phyloP scores from a whole-genome alignment of 2,113 vertebrate species.

The Vimba vimba region DNA sequence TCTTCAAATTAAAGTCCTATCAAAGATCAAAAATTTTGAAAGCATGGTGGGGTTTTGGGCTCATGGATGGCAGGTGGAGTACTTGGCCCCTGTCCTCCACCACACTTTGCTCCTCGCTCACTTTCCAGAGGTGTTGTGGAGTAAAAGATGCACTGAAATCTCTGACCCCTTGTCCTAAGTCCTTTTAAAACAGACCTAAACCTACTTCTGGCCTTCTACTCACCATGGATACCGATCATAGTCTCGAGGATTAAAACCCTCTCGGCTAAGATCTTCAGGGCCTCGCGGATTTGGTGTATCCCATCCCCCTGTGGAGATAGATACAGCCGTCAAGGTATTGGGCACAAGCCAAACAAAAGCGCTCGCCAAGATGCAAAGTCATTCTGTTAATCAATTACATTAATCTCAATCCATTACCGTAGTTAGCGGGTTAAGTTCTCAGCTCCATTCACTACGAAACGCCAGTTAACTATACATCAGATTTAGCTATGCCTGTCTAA shows the following conservation, averaged over 20 bases:
- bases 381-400: conserved; percentile 62
- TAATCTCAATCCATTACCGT: conserved; percentile 69
- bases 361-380: conserved; percentile 74
- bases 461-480: conserved; percentile 9
- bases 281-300: conserved; percentile 98
- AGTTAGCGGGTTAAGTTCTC: conserved; percentile 78
- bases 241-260: conserved; percentile 99
- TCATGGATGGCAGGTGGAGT: conserved; percentile 62
- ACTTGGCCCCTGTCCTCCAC: conserved; percentile 58
- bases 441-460: conserved; percentile 45
- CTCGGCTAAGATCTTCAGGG: conserved; percentile 99
- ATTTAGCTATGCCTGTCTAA: neutral
- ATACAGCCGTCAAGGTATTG: conserved; percentile 91
- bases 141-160: conserved; percentile 59
- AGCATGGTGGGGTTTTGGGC: conserved; percentile 59
- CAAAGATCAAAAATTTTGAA: conserved; percentile 89
- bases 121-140: conserved; percentile 49
- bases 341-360: conserved; percentile 73
- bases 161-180: conserved; percentile 56
- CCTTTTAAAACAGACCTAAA: conserved; percentile 68
- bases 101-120: conserved; percentile 7
- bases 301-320: conserved; percentile 98
- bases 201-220: conserved; percentile 85
- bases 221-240: conserved; percentile 99
- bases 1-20: conserved; percentile 98